Percentiles rank a stretch among this genome's conserved stretches.
These are phyloP conservation scores for Craseonycteris thonglongyai DNA, from an alignment of 2,113 vertebrate species.

Conservation along the genomic window DNA sequence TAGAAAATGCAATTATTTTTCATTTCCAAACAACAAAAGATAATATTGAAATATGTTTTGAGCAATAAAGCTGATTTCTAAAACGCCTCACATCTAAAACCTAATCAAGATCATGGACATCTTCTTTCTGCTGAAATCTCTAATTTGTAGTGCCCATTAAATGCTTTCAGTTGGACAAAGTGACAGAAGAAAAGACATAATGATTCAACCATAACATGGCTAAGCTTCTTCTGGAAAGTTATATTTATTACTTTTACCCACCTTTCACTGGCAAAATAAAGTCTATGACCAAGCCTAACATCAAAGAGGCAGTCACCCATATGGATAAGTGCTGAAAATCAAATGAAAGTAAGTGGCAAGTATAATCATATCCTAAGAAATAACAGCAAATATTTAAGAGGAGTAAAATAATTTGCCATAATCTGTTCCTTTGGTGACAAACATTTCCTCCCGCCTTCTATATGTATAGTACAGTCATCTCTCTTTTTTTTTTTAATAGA, in stretches of 20 bases:
- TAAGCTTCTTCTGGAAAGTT: background rate
- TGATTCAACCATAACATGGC: background rate
- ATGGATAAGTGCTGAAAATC: background rate
- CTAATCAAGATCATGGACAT: background rate
- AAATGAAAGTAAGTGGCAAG: background rate
- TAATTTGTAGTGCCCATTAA: background rate
- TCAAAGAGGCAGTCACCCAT: background rate
- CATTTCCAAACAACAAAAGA: constrained; percentile 27
- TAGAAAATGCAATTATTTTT: constrained; percentile 10
- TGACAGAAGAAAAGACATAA: background rate
- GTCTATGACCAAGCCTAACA: background rate
- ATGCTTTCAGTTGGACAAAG: background rate
- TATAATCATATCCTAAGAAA: background rate
- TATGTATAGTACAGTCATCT: background rate
- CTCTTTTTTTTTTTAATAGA: background rate
- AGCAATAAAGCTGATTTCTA: background rate
- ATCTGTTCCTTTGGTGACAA: background rate
- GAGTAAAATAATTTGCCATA: background rate
- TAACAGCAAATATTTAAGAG: background rate
- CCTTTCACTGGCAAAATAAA: background rate
- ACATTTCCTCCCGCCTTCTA: background rate
- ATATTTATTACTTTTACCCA: background rate
- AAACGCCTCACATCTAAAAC: background rate
- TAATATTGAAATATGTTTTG: background rate
- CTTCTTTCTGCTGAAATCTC: background rate